Conservation (phyloP, 2,797 vertebrate genomes). For the Chaunax sp. region DNA sequence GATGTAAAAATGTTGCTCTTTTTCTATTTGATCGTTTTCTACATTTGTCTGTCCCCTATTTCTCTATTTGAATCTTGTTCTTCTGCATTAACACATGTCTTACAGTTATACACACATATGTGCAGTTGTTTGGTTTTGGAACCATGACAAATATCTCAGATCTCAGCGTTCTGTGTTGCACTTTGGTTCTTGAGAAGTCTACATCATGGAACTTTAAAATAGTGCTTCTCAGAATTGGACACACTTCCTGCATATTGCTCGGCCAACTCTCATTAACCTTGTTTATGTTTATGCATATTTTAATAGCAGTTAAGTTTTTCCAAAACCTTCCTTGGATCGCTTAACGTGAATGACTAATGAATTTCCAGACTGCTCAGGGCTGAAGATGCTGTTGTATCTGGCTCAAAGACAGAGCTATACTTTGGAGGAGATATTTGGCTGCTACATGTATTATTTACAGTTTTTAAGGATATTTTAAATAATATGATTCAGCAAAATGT, state of each 20-base stretch:
- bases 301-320: background rate
- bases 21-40: background rate
- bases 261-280: constrained; percentile 24
- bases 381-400: background rate
- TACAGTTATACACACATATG: background rate
- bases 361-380: background rate
- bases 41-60: background rate
- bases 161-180: too few species aligned
- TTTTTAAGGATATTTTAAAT: background rate
- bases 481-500: constrained; percentile 15
- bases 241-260: background rate
- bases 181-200: too few species aligned
- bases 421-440: background rate
- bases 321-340: constrained; percentile 1
- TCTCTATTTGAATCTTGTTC: background rate
- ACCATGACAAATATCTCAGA: too few species aligned
- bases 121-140: too few species aligned
- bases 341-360: background rate
- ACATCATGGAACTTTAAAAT: too few species aligned
- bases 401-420: background rate
- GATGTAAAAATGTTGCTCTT: too few species aligned
- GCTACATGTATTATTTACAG: constrained; percentile 10
- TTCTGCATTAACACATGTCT: background rate
- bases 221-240: constrained; percentile 6
- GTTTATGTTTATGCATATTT: constrained; percentile 12